Conservation (phyloP, 2,888 invertebrate species). For the Entomobrya proxima region DNA sequence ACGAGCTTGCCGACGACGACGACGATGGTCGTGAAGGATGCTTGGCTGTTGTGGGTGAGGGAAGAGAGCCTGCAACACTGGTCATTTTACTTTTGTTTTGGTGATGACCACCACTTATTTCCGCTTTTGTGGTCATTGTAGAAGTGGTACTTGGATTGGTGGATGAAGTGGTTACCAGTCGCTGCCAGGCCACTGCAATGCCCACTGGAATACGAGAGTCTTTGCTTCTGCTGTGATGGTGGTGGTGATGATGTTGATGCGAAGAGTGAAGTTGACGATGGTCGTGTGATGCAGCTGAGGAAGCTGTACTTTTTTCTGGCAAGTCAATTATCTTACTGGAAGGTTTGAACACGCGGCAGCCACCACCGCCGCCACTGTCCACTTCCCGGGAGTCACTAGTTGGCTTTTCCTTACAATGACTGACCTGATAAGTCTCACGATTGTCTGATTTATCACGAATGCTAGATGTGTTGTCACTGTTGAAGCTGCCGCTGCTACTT, state of each 20-base stretch:
- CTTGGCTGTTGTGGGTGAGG: constrained; percentile 35
- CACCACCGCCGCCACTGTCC: constrained; percentile 14
- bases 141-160: constrained; percentile 35
- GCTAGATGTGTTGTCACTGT: constrained; percentile 15
- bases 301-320: constrained; percentile 35
- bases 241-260: constrained; percentile 26
- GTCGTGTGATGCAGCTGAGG: not conserved
- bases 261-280: not conserved
- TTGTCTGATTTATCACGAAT: constrained; percentile 59
- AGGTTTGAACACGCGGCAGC: constrained; percentile 31
- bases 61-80: too few relatives aligned
- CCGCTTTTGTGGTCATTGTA: constrained; percentile 59
- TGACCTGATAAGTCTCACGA: constrained; percentile 54
- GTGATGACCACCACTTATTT: not conserved
- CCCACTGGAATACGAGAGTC: constrained; percentile 73
- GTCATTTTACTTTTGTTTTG: constrained; percentile 29
- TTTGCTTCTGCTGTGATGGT: constrained; percentile 54
- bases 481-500: not conserved
- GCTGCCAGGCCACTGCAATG: constrained; percentile 74
- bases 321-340: constrained; percentile 63
- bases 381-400: constrained; percentile 26
- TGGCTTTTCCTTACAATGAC: constrained; percentile 58
- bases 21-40: constrained; percentile 65
- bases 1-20: constrained; percentile 64
- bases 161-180: constrained; percentile 69